Percentiles rank a stretch among this genome's conserved stretches.
Evolutionary conservation across 2,888 invertebrate species (phyloP).

Genomic region (Drosophila melanosoma): DNA sequence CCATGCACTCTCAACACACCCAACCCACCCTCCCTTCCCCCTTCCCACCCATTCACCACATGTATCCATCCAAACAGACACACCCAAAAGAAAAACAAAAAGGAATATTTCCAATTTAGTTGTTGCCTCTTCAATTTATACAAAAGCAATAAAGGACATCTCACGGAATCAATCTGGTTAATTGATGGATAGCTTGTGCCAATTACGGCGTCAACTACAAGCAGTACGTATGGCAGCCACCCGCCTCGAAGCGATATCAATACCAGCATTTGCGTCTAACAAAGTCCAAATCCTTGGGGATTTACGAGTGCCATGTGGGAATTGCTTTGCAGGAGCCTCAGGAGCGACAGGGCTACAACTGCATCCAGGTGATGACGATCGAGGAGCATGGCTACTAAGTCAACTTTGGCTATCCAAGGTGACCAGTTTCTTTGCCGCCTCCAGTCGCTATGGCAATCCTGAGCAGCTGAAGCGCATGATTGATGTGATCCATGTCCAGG

Average conservation of each 20-base stretch:
- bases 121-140: not conserved
- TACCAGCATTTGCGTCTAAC: conserved; percentile 91
- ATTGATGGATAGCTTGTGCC: conserved; percentile 92
- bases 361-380: conserved; percentile 99
- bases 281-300: conserved; percentile 92
- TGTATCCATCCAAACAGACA: not conserved
- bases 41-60: not conserved
- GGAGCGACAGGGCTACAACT: conserved; percentile 97
- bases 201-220: conserved; percentile 97
- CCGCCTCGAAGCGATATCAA: conserved; percentile 89
- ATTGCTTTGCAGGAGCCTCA: conserved; percentile 95
- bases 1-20: not conserved
- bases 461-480: conserved; percentile 97
- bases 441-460: conserved; percentile 98
- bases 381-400: conserved; percentile 99
- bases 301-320: conserved; percentile 99
- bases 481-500: conserved; percentile 97
- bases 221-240: conserved; percentile 95
- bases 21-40: not conserved
- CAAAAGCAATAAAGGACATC: conserved; percentile 92
- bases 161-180: conserved; percentile 89
- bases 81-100: not conserved
- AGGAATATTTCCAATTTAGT: not conserved
- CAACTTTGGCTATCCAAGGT: conserved; percentile 99
- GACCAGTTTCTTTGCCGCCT: conserved; percentile 97